Base-by-base conservation (phyloP, 2,113 vertebrate genomes). In the Ctenodactylus gundi region DNA sequence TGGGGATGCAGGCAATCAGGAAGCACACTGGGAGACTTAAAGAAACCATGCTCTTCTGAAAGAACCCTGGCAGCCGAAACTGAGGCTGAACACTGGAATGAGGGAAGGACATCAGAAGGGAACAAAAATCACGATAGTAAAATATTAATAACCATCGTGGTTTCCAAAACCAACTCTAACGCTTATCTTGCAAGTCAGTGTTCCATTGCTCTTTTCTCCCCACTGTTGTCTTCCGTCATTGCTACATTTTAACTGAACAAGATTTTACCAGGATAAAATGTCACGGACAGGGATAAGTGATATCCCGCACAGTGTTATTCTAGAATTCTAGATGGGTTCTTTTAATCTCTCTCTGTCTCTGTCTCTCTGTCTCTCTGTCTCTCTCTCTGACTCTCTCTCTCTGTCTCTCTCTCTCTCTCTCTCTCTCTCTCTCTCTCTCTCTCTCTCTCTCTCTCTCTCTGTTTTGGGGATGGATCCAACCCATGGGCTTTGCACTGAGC, bases 151-250 rank as follows among this genome's bases (percentile, higher is more conserved):
- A 62, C 51, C 62, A 31, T 6, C 27, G 12, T n/a, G 29, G 41
- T 62, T 12, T 34, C 57, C 39, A 44, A 67, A n/a, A n/a, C n/a
- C n/a, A n/a, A 65, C 0, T 27, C 70, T 55, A 58, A 23, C 21
- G 23, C 39, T 36, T 65, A 15, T 34, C 68, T 72, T 29, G n/a
- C 57, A n/a, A 11, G 39, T 65, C 53, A 49, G 0, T 41, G n/a
- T 76, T 44, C 57, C 55, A 18, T 25, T 11, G 7, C 49, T 17
- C n/a, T n/a, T n/a, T 82, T 49, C 64, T 34, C 29, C 14, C 44
- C 62, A 49, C 73, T 29, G 0, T 13, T 25, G n/a, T 62, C 53
- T 11, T 11, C 31, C 4, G 3, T 1, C 3, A 20, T 13, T 4
- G 7, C 21, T 70, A 31, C 51, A 51, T 85, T 72, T n/a, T 25